Percentiles rank a stretch among this genome's conserved stretches.
Conservation (phyloP, 2,888 invertebrate genomes). For the Chouioia cunea region DNA sequence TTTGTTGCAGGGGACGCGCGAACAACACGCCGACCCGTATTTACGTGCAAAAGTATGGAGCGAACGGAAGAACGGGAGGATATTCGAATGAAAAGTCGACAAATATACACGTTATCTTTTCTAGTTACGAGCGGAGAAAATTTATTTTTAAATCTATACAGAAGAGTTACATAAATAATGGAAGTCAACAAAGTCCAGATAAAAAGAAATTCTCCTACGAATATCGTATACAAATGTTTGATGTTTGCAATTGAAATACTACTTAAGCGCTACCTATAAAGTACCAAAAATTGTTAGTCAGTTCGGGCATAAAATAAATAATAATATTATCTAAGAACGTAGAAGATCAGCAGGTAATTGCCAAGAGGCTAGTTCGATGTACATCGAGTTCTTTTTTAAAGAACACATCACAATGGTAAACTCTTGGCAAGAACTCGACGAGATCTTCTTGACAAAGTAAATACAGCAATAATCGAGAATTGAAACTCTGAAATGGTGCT, state of each 20-base stretch:
- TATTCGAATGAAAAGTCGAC: too few species aligned
- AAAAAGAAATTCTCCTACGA: conserved; percentile 2
- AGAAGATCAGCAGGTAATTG: conserved; percentile 18
- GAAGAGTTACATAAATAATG: conserved; percentile 33
- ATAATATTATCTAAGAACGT: background rate
- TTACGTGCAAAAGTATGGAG: too few species aligned
- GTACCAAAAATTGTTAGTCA: conserved; percentile 12
- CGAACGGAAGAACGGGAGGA: too few species aligned
- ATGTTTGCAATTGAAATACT: conserved; percentile 25
- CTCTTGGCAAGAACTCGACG: conserved; percentile 38
- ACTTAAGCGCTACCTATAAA: conserved; percentile 15
- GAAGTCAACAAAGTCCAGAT: conserved; percentile 18
- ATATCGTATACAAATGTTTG: conserved; percentile 45
- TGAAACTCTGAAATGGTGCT: conserved; percentile 3
- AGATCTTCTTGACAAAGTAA: conserved; percentile 14
- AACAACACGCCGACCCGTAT: too few species aligned
- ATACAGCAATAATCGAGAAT: conserved; percentile 1
- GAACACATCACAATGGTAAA: background rate
- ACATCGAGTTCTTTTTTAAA: background rate
- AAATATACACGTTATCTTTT: conserved; percentile 32
- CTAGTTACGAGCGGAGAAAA: conserved; percentile 47
- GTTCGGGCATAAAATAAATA: conserved; percentile 14
- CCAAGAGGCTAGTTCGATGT: background rate
- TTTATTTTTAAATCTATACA: conserved; percentile 44
- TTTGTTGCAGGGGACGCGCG: too few species aligned